Conservation (phyloP, 2,888 invertebrate species). For the Exephanes ischioxanthus region DNA sequence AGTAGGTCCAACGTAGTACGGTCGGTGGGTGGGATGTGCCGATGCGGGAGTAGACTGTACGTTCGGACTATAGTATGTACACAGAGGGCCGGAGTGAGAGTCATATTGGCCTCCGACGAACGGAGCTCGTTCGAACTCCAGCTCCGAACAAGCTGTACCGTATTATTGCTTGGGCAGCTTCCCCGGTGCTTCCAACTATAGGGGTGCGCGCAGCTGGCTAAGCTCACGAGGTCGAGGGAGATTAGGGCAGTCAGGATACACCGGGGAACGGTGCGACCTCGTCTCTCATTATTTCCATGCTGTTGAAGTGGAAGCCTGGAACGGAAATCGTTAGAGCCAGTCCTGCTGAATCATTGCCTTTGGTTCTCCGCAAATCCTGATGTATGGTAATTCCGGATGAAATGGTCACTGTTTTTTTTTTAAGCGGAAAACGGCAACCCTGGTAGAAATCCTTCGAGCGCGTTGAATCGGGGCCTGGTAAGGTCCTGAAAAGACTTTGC, state of each 20-base stretch:
- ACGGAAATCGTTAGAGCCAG: constrained; percentile 16
- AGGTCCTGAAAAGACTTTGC: no score
- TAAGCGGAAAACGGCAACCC: no score
- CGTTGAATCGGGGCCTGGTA: no score
- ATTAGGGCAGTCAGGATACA: constrained; percentile 49
- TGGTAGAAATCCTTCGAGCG: no score
- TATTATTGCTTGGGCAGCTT: constrained; percentile 61
- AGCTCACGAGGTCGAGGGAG: constrained; percentile 55
- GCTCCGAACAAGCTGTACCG: constrained; percentile 51
- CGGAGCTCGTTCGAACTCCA: constrained; percentile 42
- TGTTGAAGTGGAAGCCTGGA: constrained; percentile 45
- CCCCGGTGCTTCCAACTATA: constrained; percentile 20
- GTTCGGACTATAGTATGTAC: constrained; percentile 19
- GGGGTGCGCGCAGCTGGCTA: constrained; percentile 41
- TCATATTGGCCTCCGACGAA: constrained; percentile 57
- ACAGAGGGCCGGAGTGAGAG: constrained; percentile 31
- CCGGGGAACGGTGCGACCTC: constrained; percentile 41
- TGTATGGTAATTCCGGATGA: background rate
- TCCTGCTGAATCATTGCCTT: constrained; percentile 29
- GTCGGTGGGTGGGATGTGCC: background rate
- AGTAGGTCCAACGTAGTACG: constrained; percentile 25
- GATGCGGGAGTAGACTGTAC: constrained; percentile 33
- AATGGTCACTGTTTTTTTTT: no score
- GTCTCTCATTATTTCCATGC: constrained; percentile 60
- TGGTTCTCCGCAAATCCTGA: constrained; percentile 11